Evolutionary conservation across 2,113 vertebrate species (phyloP), one percentile per base, ranked within the genome.

Genomic region (Pelecanus crispus): DNA sequence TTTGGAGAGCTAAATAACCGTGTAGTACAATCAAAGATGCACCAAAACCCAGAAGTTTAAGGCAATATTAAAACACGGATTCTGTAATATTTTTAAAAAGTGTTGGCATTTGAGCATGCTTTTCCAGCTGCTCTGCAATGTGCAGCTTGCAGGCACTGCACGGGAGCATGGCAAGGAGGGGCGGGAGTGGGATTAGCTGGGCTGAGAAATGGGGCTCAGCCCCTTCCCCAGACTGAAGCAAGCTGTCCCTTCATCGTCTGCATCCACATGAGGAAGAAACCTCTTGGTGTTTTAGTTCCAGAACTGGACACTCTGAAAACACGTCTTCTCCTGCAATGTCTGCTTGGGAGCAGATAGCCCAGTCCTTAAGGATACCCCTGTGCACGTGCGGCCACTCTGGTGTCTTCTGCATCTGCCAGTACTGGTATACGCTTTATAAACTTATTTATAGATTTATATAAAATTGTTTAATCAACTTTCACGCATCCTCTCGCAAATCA

Each of bases 41-140:
- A 6, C 36, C n/a, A 31, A 91, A 52, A 0, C 10, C 8, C 12
- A 17, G 32, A 63, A 66, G 11, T 42, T 89, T 12, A 49, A 55
- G 28, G 31, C 19, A 74, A 50, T 36, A 55, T 20, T 50, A 42
- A 82, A 78, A 53, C 0, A 0, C 4, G 13, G 14, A 32, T 70
- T 77, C 49, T 78, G 34, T 13, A 31, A 2, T 40, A 11, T 49
- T 72, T 81, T 47, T 13, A 0, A 62, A 16, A 47, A 12, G 13
- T 9, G 13, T 59, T 63, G 52, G 45, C 2, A 1, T 52, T 52
- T 14, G 58, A 88, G 42, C 12, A 9, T 5, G 28, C 0, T 0
- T 58, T 59, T 70, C 63, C 26, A 32, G 0, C 17, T 21, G 56
- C 66, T 59, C n/a, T 45, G 85, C 78, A 28, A 7, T 0, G 9